These are phyloP conservation scores for Odontothrips loti DNA, from an alignment of 2,888 invertebrate genomes.

Conservation along the genomic window DNA sequence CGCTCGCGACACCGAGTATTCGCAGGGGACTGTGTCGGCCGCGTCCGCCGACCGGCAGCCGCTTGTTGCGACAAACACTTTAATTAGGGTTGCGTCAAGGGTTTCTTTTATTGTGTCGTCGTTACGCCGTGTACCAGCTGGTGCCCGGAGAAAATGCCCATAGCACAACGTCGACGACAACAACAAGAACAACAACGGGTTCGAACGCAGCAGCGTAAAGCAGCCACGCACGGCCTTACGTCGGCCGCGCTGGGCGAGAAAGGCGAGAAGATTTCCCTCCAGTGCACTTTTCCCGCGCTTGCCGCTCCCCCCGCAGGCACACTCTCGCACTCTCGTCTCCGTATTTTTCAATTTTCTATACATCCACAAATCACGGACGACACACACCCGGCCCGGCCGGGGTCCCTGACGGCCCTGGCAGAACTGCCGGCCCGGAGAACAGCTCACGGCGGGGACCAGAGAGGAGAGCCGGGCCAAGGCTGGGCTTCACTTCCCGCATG, in stretches of 20 bases:
- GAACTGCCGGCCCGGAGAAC: neutral
- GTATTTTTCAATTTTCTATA: slow-evolving; percentile 21
- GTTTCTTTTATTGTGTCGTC: neutral
- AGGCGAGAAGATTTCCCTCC: neutral
- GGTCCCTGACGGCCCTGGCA: neutral
- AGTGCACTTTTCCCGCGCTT: neutral
- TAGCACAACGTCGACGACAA: too few species aligned
- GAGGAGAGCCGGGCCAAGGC: too few species aligned
- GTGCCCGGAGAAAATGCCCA: too few species aligned
- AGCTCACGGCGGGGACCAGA: neutral
- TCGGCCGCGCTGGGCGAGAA: neutral
- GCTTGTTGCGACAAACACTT: neutral
- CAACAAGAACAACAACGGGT: too few species aligned
- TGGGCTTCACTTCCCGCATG: too few species aligned
- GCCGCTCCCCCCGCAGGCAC: neutral
- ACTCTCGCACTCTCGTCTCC: neutral
- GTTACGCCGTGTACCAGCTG: neutral
- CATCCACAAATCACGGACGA: slow-evolving; percentile 3
- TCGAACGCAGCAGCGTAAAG: too few species aligned
- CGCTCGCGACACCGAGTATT: too few species aligned
- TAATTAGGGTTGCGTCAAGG: neutral
- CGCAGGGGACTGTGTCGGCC: too few species aligned
- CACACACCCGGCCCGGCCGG: neutral
- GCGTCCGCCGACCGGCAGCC: too few species aligned
- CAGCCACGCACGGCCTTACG: too few species aligned